Conservation (phyloP, 2,113 vertebrate genomes). For the Scatophagus argus region DNA sequence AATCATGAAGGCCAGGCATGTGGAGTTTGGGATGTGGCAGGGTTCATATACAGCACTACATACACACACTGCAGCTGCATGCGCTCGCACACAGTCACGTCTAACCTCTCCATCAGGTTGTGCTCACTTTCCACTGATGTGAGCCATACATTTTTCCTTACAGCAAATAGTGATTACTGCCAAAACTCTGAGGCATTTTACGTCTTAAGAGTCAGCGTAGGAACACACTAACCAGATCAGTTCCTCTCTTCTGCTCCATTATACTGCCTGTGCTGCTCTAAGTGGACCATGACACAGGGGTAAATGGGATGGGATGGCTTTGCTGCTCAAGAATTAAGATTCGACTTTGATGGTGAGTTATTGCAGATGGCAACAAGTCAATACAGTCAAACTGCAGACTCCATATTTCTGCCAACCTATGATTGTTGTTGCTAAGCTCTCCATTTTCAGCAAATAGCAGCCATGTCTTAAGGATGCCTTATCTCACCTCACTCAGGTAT, state of each 20-base stretch:
- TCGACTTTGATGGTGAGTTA: constrained; percentile 61
- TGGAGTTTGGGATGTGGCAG: constrained; percentile 13
- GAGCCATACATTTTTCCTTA: constrained; percentile 5
- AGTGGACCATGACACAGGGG: constrained; percentile 47
- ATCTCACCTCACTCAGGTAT: constrained; percentile 39
- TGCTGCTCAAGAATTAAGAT: constrained; percentile 50
- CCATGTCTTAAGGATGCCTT: constrained; percentile 7
- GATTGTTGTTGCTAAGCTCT: constrained; percentile 8
- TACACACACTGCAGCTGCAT: not conserved
- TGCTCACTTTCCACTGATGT: not conserved
- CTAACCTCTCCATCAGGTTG: constrained; percentile 17
- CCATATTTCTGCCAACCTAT: constrained; percentile 38
- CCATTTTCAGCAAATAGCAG: constrained; percentile 14
- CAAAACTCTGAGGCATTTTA: constrained; percentile 36
- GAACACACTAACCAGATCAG: constrained; percentile 61
- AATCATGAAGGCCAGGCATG: constrained; percentile 65
- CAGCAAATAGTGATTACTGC: constrained; percentile 28
- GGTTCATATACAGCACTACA: not conserved
- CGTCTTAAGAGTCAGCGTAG: constrained; percentile 37
- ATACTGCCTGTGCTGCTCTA: constrained; percentile 23
- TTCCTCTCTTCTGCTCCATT: constrained; percentile 47
- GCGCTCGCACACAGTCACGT: not conserved
- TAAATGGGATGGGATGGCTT: constrained; percentile 62
- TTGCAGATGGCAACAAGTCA: constrained; percentile 60
- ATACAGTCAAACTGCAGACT: constrained; percentile 55